phyloP scores from a whole-genome alignment of 2,113 vertebrate genomes.

The Notechis scutatus region DNA sequence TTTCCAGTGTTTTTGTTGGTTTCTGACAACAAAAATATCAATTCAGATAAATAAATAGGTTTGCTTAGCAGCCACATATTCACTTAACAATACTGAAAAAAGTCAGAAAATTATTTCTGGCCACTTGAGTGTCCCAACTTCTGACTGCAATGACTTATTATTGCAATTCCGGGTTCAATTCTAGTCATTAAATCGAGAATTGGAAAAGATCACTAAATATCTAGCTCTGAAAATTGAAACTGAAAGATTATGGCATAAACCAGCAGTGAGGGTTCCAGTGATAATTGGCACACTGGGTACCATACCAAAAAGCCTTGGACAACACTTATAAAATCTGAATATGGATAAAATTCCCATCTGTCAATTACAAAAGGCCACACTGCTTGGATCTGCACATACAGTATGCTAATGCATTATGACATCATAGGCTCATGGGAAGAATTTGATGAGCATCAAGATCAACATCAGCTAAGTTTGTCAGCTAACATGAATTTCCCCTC shows the following conservation, averaged over 20 bases:
- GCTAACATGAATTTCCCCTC: background rate
- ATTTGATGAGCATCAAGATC: background rate
- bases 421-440: background rate
- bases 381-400: background rate
- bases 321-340: background rate
- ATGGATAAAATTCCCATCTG: background rate
- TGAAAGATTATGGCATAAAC: background rate
- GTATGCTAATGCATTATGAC: background rate
- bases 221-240: background rate
- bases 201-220: background rate
- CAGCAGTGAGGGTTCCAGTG: background rate
- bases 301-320: background rate
- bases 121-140: background rate
- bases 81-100: background rate
- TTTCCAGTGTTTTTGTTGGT: background rate
- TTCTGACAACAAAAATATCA: background rate
- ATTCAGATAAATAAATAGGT: background rate
- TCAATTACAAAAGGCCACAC: background rate
- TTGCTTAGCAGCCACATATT: background rate
- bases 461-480: background rate
- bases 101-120: background rate
- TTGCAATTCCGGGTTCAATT: background rate
- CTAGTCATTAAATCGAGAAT: background rate
- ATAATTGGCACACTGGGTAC: background rate
- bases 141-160: background rate